Evolutionary conservation across 1,140 invertebrate species (phyloP).

Genomic region (Pseudobourletiella spinata): DNA sequence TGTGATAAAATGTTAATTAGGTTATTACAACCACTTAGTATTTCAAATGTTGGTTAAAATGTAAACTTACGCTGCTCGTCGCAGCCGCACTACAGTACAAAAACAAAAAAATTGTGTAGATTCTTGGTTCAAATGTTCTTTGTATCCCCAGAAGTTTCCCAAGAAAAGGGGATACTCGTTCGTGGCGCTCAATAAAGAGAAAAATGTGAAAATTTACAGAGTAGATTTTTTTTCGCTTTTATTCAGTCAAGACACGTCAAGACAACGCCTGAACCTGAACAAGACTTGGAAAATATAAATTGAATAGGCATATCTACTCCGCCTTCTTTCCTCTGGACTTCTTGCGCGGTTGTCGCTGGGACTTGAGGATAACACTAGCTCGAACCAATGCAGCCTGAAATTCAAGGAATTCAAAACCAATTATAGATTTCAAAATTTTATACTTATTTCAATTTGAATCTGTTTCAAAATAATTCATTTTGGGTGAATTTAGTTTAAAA

Average conservation of each 20-base stretch:
- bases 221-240: neutral
- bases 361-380: slow-evolving; percentile 79
- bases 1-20: no score
- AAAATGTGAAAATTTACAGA: neutral
- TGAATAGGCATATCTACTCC: slow-evolving; percentile 48
- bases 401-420: no score
- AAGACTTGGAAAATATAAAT: neutral
- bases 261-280: neutral
- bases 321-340: slow-evolving; percentile 63
- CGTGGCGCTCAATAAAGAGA: neutral
- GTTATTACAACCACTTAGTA: no score
- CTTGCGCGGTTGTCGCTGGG: slow-evolving; percentile 74
- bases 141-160: no score
- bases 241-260: slow-evolving; percentile 2
- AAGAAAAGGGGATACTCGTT: neutral
- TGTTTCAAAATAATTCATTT: no score
- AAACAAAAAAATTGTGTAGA: no score
- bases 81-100: no score
- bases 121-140: no score
- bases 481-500: no score
- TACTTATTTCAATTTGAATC: neutral
- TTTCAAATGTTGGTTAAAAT: no score
- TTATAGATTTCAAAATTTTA: no score
- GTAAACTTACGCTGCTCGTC: no score
- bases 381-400: slow-evolving; percentile 70